Evolutionary conservation across 2,113 vertebrate genomes (phyloP), one percentile per base, ranked within the genome.

Genomic region (Motacilla alba): DNA sequence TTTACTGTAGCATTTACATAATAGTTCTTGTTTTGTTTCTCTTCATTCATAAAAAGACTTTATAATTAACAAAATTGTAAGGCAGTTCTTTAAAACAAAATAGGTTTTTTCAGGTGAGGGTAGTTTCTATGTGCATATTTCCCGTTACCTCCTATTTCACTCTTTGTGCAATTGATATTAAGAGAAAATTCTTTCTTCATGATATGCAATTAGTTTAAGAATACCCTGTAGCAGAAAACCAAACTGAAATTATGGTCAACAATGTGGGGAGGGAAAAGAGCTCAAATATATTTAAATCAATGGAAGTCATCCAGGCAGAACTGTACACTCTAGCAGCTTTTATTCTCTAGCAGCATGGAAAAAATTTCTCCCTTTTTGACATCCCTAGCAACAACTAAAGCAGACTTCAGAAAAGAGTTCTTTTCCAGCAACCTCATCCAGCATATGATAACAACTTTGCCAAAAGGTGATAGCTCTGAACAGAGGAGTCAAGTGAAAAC

Each of bases 81-180:
- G 1, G 2, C 3, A 43, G 6, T 37, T 77, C 7, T 66, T 91
- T 44, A 43, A 67, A 91, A 11, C 2, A 55, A 0, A 1, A 1
- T 43, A 19, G 49, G 41, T 5, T 6, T 73, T 85, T 76, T 55
- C 14, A 15, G 2, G 39, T 82, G 28, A 55, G n/a, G 2, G 19
- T 50, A 23, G 21, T 62, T 77, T 91, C 16, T 67, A 11, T 18
- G 26, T 33, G 7, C 11, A 7, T 89, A 83, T 78, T 84, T 83
- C 7, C 33, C 66, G 3, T n/a, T 58, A 11, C 43, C 3, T 73
- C 20, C 27, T 68, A 23, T 60, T 89, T 78, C 33, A 33, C 2
- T 81, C 5, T 24, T 31, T 11, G 3, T 26, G 15, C 43, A 73
- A 72, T n/a, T 60, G 68, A 56, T 31, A 18, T 26, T 50, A 80